A percentile compares a stretch with the other conserved stretches of the same genome.
Evolutionary conservation across 2,113 vertebrate species (phyloP).

Genomic region (Sinocyclocheilus rhinocerous): DNA sequence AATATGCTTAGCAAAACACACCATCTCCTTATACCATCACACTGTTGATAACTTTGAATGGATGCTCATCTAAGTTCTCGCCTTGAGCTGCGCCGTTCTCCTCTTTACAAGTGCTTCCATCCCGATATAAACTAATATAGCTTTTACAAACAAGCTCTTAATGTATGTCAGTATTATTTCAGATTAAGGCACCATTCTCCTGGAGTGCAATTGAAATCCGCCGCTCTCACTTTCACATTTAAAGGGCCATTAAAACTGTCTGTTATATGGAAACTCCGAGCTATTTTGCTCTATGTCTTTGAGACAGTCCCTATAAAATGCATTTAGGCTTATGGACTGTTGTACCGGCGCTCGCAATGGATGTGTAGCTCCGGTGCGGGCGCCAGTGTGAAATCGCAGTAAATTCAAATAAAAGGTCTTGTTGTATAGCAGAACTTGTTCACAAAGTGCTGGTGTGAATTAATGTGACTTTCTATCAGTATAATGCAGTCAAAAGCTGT

Average conservation of each 20-base stretch:
- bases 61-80: slow-evolving; percentile 15
- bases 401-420: slow-evolving; percentile 47
- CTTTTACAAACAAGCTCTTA: slow-evolving; percentile 31
- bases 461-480: slow-evolving; percentile 31
- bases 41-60: background rate
- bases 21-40: background rate
- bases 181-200: slow-evolving; percentile 26
- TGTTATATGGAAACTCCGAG: slow-evolving; percentile 9
- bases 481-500: slow-evolving; percentile 36
- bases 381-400: slow-evolving; percentile 17
- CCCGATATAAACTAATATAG: slow-evolving; percentile 16
- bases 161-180: slow-evolving; percentile 32
- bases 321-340: slow-evolving; percentile 38
- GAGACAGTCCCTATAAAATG: slow-evolving; percentile 44
- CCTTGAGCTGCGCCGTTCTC: background rate
- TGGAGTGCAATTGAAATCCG: slow-evolving; percentile 8
- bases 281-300: slow-evolving; percentile 13
- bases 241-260: slow-evolving; percentile 37
- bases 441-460: slow-evolving; percentile 48
- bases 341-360: slow-evolving; percentile 17
- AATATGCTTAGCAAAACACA: background rate
- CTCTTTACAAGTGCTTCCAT: slow-evolving; percentile 4
- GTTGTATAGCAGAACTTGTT: slow-evolving; percentile 10
- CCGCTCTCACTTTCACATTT: slow-evolving; percentile 31
- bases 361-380: background rate